A percentile compares a stretch with the other conserved stretches of the same genome.
Conservation (phyloP, 2,113 vertebrate genomes). For the Eclectus roratus region DNA sequence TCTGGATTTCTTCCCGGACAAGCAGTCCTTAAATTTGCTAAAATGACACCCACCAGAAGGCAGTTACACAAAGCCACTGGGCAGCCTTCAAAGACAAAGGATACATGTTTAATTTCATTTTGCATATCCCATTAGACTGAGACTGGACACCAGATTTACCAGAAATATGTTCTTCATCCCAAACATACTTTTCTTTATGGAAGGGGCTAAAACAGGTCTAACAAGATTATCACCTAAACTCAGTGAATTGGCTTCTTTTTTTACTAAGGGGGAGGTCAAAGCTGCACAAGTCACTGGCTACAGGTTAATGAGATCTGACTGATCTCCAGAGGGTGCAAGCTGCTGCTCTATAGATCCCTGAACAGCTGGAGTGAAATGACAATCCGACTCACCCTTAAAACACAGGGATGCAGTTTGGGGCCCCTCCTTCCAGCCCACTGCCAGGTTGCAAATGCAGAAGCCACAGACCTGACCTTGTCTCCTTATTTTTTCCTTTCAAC, state of each 20-base stretch:
- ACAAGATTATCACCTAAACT: neutral
- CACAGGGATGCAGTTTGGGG: neutral
- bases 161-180: neutral
- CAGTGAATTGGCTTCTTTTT: conserved; percentile 25
- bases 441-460: neutral
- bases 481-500: neutral
- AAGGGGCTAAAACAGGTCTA: neutral
- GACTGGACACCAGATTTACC: neutral
- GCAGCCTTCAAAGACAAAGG: neutral
- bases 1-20: neutral
- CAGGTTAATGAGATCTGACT: conserved; percentile 57
- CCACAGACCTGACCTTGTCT: neutral
- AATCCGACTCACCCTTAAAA: neutral
- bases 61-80: neutral
- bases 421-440: neutral
- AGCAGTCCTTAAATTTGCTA: neutral
- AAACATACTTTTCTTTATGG: neutral
- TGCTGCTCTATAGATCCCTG: neutral
- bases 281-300: neutral
- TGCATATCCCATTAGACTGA: neutral
- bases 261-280: neutral
- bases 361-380: conserved; percentile 45
- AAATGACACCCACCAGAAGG: neutral
- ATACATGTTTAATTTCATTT: neutral
- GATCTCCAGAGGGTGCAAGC: conserved; percentile 44